Evolutionary conservation across 2,797 vertebrate genomes (phyloP).

Genomic region (Hypotaenidia philippensis): DNA sequence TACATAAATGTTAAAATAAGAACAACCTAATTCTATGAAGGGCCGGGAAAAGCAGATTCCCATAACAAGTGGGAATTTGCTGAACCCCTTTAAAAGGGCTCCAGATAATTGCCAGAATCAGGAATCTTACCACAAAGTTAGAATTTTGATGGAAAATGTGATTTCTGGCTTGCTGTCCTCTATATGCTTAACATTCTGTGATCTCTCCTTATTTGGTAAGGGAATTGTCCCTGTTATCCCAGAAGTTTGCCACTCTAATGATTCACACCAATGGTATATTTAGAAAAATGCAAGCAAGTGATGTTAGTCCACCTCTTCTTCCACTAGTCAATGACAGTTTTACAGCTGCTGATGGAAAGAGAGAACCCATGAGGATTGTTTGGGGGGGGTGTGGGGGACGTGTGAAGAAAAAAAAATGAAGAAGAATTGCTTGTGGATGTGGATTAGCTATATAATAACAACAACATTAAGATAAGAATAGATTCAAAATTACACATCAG

Average conservation of each 20-base stretch:
- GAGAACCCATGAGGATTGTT: not conserved
- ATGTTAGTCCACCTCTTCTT: not conserved
- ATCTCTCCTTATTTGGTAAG: not conserved
- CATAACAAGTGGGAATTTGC: not conserved
- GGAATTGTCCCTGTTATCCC: not conserved
- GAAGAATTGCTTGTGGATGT: not conserved
- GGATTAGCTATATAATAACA: not conserved
- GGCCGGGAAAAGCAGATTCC: not conserved
- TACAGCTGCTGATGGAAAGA: not conserved
- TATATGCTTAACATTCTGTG: not conserved
- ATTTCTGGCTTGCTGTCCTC: not conserved
- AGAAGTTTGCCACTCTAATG: not conserved
- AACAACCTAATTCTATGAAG: not conserved
- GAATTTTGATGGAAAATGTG: not conserved
- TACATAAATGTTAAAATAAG: not conserved
- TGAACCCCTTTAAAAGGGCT: not conserved
- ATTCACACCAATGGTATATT: not conserved
- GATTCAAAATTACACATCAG: not conserved
- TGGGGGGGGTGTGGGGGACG: no score
- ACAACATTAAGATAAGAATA: not conserved
- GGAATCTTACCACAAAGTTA: not conserved
- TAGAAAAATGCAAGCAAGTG: not conserved
- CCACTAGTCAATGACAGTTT: not conserved
- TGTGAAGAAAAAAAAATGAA: no score
- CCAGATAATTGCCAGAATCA: not conserved